These are phyloP conservation scores for Glaucomys volans DNA, from an alignment of 2,113 vertebrate species.

Conservation along the genomic window DNA sequence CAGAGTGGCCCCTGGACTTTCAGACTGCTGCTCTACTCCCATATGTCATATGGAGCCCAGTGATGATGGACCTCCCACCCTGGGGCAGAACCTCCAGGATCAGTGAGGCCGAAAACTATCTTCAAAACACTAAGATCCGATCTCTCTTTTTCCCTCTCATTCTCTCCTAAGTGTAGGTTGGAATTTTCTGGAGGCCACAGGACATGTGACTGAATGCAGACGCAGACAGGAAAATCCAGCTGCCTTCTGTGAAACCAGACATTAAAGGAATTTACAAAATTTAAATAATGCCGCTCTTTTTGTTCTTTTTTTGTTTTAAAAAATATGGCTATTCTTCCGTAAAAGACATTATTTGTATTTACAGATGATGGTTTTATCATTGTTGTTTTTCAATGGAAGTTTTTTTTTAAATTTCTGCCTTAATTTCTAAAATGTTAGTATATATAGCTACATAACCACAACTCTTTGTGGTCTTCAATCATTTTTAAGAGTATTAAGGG, in stretches of 20 bases:
- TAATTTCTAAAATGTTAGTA: background rate
- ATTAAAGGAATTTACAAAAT: background rate
- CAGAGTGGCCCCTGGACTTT: background rate
- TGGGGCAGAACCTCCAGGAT: background rate
- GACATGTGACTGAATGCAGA: too few relatives aligned
- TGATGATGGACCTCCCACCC: rapidly evolving
- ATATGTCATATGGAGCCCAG: background rate
- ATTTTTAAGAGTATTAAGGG: too few relatives aligned
- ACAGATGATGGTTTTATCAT: rapidly evolving
- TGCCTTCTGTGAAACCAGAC: background rate
- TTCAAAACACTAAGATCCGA: background rate
- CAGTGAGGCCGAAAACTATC: background rate
- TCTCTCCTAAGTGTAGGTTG: background rate
- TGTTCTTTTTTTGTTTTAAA: background rate
- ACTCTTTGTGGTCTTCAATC: background rate
- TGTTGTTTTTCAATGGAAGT: background rate
- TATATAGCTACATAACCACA: rapidly evolving
- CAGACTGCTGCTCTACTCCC: background rate
- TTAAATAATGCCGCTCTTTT: background rate
- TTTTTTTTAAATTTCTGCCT: background rate
- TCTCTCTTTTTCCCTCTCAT: too few relatives aligned
- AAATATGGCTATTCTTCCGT: background rate
- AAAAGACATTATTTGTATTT: background rate
- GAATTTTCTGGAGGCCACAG: background rate
- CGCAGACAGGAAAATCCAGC: background rate